phyloP scores from a whole-genome alignment of 2,113 vertebrate genomes.

The Empidonax traillii region DNA sequence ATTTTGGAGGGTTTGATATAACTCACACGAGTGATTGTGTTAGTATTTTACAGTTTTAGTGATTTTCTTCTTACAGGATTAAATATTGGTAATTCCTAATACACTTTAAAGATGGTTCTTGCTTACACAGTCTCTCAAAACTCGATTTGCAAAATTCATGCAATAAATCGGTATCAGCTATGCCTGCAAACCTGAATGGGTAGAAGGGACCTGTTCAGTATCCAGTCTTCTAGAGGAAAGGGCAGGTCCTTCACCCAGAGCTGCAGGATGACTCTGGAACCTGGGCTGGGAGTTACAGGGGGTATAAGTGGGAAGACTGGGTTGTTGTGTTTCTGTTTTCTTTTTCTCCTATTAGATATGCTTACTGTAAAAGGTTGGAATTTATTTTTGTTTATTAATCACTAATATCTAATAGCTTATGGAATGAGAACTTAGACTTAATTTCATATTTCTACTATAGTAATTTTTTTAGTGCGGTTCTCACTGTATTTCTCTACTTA shows the following conservation, averaged over 20 bases:
- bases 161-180: background rate
- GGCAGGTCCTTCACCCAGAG: background rate
- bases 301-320: accelerated
- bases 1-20: background rate
- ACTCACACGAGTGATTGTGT: background rate
- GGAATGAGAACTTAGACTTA: background rate
- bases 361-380: too few relatives aligned
- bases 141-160: background rate
- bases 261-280: background rate
- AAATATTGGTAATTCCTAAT: background rate
- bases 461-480: background rate
- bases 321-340: background rate
- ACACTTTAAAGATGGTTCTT: background rate
- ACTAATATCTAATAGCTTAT: background rate
- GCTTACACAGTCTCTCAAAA: background rate
- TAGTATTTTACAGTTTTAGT: background rate
- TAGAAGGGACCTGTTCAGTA: background rate
- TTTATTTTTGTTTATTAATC: too few relatives aligned
- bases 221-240: background rate
- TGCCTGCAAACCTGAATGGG: background rate
- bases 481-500: background rate
- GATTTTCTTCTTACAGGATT: background rate
- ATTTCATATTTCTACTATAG: background rate
- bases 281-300: background rate
- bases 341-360: too few relatives aligned